Base-by-base conservation (phyloP, 2,888 invertebrate species). In the Eueremaeus valkanovi region DNA sequence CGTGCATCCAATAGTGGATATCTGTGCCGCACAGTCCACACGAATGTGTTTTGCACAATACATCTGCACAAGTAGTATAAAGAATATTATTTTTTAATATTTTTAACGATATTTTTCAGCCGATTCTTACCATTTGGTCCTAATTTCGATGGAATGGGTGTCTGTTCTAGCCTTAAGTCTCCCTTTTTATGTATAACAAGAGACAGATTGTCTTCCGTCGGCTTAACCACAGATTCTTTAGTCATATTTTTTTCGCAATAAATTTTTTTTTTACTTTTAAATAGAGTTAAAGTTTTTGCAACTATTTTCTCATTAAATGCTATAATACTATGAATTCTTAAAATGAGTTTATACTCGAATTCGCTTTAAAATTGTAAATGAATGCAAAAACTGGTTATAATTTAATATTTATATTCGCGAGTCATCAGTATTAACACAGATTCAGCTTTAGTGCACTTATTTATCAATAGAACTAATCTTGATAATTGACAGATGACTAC, bases 121-220 rank as follows among this genome's bases (percentile, higher is more conserved):
- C 3, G 18, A 33, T 40, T 55, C 66, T 51, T 68, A 74, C 74
- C 74, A 31, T 68, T 51, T 9, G 74, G 68, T 31, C 74, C 74
- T 3, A 68, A 29, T 21, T 49, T 27, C 1, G 18, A 16, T 8
- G 74, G 74, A 18, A 68, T 29, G 21, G 74, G 68, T 11, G 49
- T 55, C 21, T 68, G 66, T 51, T 74, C 74, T 61, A 74, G 24
- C 36, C 70, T n/a, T 29, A 74, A 21, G 16, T 74, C 68, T 5
- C 42, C 61, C 33, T 66, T 49, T 51, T 45, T 68, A 21, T 68
- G 51, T 18, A 74, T 66, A 45, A 74, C 68, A 0, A 74, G 13
- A 3, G 74, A 66, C 31, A 31, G 36, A 33, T 74, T 74, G 86
- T 90, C 73, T 61, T 61, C 31, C 16, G 11, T 61, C 29, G n/a